These are phyloP conservation scores for Drosophila sordidula DNA, from an alignment of 2,888 invertebrate genomes.

Conservation along the genomic window DNA sequence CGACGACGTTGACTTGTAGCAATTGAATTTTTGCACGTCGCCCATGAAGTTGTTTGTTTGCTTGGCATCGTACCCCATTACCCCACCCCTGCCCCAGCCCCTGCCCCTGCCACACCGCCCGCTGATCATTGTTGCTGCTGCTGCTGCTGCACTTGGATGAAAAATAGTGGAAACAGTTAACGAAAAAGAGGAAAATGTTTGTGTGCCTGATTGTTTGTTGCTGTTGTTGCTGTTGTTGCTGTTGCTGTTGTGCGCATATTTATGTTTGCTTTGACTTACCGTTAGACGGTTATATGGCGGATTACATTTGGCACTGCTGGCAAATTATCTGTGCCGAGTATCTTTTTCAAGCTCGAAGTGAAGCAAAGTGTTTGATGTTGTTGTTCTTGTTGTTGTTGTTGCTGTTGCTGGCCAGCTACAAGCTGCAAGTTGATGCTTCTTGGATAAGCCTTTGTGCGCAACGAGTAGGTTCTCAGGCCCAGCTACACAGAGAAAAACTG, in stretches of 20 bases:
- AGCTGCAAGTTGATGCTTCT: conserved; percentile 35
- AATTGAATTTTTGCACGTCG: conserved; percentile 81
- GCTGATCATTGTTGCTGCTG: conserved; percentile 33
- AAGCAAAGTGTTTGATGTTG: conserved; percentile 46
- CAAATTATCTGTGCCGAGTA: conserved; percentile 77
- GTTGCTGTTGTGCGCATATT: conserved; percentile 72
- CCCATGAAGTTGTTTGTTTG: conserved; percentile 82
- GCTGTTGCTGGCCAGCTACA: conserved; percentile 20
- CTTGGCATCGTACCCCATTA: conserved; percentile 60
- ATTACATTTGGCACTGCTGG: conserved; percentile 81
- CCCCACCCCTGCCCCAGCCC: conserved; percentile 8
- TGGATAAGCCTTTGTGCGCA: conserved; percentile 16
- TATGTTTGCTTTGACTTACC: conserved; percentile 81
- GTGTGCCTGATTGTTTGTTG: conserved; percentile 65
- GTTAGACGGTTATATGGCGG: conserved; percentile 79
- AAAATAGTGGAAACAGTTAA: conserved; percentile 79
- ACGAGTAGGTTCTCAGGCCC: conserved; percentile 37
- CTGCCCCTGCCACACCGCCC: background rate
- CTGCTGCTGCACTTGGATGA: conserved; percentile 66
- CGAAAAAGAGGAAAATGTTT: conserved; percentile 74
- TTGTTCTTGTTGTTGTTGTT: conserved; percentile 10
- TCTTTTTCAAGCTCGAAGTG: conserved; percentile 49
- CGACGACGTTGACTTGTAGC: conserved; percentile 71
- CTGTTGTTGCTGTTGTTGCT: conserved; percentile 35
- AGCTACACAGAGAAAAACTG: conserved; percentile 17